Percentiles rank a stretch among this genome's conserved stretches.
Evolutionary conservation across 2,113 vertebrate genomes (phyloP).

Genomic region (Chlamydotis undulata): DNA sequence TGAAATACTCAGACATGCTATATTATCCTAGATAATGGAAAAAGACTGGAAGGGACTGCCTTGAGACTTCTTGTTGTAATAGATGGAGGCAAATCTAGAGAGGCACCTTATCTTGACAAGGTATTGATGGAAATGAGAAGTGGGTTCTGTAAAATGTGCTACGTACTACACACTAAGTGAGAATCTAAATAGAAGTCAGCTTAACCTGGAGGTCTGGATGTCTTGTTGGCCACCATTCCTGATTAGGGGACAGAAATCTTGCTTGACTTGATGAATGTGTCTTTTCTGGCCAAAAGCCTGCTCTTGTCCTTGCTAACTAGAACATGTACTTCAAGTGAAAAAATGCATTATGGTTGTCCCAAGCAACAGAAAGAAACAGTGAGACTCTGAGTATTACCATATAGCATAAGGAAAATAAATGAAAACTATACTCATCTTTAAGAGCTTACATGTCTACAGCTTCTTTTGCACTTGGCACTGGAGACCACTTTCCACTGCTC

Average conservation of each 20-base stretch:
- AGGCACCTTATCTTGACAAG: not conserved
- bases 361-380: not conserved
- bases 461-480: not conserved
- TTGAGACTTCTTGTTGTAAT: not conserved
- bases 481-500: not conserved
- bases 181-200: not conserved
- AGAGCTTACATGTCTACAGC: not conserved
- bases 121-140: not conserved
- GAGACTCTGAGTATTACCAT: not conserved
- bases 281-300: not conserved
- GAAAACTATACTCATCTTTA: not conserved
- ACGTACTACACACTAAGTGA: accelerated
- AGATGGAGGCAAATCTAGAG: not conserved
- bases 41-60: not conserved
- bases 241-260: not conserved
- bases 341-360: accelerated
- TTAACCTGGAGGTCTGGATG: not conserved
- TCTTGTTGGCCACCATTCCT: not conserved
- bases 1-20: not conserved
- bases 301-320: not conserved
- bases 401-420: not conserved
- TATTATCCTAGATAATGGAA: not conserved
- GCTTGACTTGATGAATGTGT: not conserved
- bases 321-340: not conserved
- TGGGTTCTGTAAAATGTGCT: not conserved